Evolutionary conservation across 2,888 invertebrate genomes (phyloP), one percentile per base, ranked within the genome.

Genomic region (Ormyrus thymus): DNA sequence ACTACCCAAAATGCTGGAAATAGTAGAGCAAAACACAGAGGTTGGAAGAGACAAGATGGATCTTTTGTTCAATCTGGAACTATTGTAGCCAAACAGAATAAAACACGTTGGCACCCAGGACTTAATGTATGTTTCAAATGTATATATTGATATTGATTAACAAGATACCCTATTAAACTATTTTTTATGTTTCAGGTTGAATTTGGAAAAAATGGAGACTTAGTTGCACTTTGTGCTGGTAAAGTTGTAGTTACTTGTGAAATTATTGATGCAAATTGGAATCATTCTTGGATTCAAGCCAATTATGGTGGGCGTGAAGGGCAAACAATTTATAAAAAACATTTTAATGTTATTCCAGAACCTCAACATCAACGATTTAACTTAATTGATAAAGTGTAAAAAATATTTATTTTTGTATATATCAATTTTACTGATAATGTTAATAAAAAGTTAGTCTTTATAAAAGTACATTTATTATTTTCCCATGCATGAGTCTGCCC

Each of bases 181-280:
- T 61, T 55, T 62, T 51, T 59, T 53, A 53, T 73, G 66, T 73
- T 82, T 56, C 88, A 97, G 97, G 97, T 97, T 84, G 96, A 96
- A 0, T 92, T 96, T 83, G 96, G 95, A 4, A 92, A 92, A 72
- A 94, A 97, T 87, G 95, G 95, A 0, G 95, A 95, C 0, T 89
- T 98, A 1, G 96, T 93, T 91, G 97, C 98, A 0, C 91, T 96
- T 87, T 93, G 94, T 85, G 91, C 94, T 56, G 98, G 98, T 0
- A 93, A 91, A 86, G 97, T 98, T 0, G 90, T 94, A 13, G 92
- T 97, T 0, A 95, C 97, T 0, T 95, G 95, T 90, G 98, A 98
- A 87, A 93, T 94, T 85, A 92, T 95, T 74, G 93, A 96, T 79
- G 95, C 95, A 0, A 93, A 96, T 85, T 96, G 95, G 94, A 92